Base-by-base conservation (phyloP, 2,797 vertebrate genomes). In the Sandelia bainsii region DNA sequence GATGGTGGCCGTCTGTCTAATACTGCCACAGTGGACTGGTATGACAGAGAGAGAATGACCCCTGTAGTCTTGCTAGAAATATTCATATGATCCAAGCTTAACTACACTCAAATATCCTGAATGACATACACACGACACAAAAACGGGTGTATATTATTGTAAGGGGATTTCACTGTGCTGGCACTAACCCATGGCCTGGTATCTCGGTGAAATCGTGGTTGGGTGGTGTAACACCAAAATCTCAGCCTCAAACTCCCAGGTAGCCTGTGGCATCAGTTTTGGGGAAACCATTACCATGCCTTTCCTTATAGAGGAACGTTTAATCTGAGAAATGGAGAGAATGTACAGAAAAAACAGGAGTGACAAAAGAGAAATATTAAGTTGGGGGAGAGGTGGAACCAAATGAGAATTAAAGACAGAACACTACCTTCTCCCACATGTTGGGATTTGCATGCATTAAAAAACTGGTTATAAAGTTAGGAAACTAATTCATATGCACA, bases 281-380 rank as follows among this genome's bases (percentile, higher is more conserved):
- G 97, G 96, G 3, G 97, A 97, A 49, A 99, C 96, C 97, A 99
- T 99, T 79, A 98, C 97, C 97, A 99, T 99, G 71, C 97, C 97
- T 81, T 99, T 99, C 83, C 97, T 93, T 86, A 99, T 99, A n/a
- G 96, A 96, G 0, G 97, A 98, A 37, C 97, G 96, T 78, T 99
- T 99, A 85, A 99, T 97, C 97, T 98, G 90, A 73, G 25, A 29
- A 29, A 56, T 6, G 53, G 19, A 23, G 44, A 10, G 20, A 70
- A 27, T 1, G 6, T 0, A 9, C 0, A 3, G 1, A 14, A 10
- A 32, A 61, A 64, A 29, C 6, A 19, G 25, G 3, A 45, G 53
- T 9, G 29, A 58, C 16, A 44, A 9, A 25, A 56, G 17, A 34
- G 22, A 39, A 8, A 34, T 17, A 50, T 34, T 4, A 67, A 65